Base-by-base conservation (phyloP, 2,113 vertebrate species). In the Eulemur macaco region DNA sequence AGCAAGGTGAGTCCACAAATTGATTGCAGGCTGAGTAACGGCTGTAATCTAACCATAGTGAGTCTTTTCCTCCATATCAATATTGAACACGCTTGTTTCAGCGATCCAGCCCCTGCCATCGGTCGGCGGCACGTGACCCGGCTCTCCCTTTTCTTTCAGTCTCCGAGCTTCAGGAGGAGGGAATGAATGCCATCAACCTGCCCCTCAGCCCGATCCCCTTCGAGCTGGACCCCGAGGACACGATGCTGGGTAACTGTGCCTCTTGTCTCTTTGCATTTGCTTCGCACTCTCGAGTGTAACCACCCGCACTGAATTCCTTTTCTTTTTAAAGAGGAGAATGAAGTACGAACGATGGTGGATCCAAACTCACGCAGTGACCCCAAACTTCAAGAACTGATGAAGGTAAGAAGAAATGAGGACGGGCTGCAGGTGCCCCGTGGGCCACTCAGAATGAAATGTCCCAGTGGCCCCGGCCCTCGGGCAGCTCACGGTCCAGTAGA, bases 161-260 rank as follows among this genome's bases (percentile, higher is more conserved):
- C 74, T 99, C 99, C 2, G 99, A 99, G 98, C 99, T 99, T 97
- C 99, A 99, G 98, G 99, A 99, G 97, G 99, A 99, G 98, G 99
- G 99, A 91, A 99, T 99, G 95, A 99, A 99, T 42, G 99, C 99
- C 98, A 99, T 99, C 98, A 99, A 99, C 98, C 99, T 99, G 96
- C 99, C 99, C 63, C 99, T 99, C 96, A 99, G 99, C 97, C 99
- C 99, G 5, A 99, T 99, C 89, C 99, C 99, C 94, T 99, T 99
- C 0, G 99, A 99, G 98, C 98, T 99, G 98, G 99, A 99, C 98
- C 99, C 99, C 0, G 99, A 99, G 97, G 99, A 99, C 98, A 99
- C 99, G 60, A 99, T 99, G 99, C 99, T 99, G 74, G 99, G 99
- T 99, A 99, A 98, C 92, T 29, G 58, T 45, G 50, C 88, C 82